These are phyloP conservation scores for Watsonalla binaria DNA, from an alignment of 2,888 invertebrate species.

Conservation along the genomic window DNA sequence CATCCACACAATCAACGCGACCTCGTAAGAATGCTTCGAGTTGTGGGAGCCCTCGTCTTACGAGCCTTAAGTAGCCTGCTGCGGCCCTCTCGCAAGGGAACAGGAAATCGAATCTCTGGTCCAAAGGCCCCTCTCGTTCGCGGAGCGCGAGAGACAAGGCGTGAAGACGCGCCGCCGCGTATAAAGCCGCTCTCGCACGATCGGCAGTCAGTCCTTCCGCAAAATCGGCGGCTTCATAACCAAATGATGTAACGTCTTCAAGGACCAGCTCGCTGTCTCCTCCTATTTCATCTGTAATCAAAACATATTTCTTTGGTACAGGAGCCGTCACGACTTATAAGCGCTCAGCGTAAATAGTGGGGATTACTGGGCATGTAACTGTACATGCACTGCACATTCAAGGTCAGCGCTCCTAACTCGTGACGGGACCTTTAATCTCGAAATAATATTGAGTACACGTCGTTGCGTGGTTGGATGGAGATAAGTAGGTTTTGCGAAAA, in stretches of 20 bases:
- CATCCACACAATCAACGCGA: slow-evolving; percentile 80
- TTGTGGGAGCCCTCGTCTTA: slow-evolving; percentile 87
- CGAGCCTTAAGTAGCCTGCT: slow-evolving; percentile 87
- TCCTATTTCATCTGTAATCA: slow-evolving; percentile 66
- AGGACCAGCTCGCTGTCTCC: slow-evolving; percentile 83
- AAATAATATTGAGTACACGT: too few species aligned
- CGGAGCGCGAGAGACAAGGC: slow-evolving; percentile 82
- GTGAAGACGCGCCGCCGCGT: slow-evolving; percentile 85
- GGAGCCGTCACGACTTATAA: too few species aligned
- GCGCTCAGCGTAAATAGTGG: too few species aligned
- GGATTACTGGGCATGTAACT: too few species aligned
- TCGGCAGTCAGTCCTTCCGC: slow-evolving; percentile 81
- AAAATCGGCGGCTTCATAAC: slow-evolving; percentile 83
- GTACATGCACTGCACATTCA: too few species aligned
- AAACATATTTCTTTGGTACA: neutral
- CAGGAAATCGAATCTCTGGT: slow-evolving; percentile 79
- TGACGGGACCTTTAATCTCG: too few species aligned
- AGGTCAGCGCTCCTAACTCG: too few species aligned
- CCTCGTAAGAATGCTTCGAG: slow-evolving; percentile 84
- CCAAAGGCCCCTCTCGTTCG: slow-evolving; percentile 68
- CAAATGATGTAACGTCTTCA: slow-evolving; percentile 84
- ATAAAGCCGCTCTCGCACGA: slow-evolving; percentile 83
- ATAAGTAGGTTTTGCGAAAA: too few species aligned
- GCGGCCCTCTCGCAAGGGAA: slow-evolving; percentile 89
- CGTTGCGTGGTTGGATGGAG: too few species aligned